Evolutionary conservation across 2,888 invertebrate species (phyloP).

Genomic region (Chloroclystis v-ata): DNA sequence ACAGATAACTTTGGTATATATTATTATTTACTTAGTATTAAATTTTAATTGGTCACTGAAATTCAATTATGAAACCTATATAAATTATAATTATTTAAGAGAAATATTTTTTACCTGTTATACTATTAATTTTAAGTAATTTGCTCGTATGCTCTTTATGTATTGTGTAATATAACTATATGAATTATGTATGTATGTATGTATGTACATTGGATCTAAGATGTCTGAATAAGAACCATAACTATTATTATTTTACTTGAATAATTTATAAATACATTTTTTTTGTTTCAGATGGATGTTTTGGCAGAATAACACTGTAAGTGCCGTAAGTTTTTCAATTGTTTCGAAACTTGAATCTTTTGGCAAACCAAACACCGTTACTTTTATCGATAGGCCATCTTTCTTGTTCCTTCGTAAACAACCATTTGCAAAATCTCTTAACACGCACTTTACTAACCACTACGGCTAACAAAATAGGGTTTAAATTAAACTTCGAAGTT

Average conservation of each 20-base stretch:
- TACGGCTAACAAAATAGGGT: constrained; percentile 4
- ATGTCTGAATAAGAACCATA: constrained; percentile 7
- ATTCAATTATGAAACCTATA: too few species aligned
- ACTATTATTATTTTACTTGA: not conserved
- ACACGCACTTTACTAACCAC: constrained; percentile 11
- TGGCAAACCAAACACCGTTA: constrained; percentile 34
- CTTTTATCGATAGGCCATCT: constrained; percentile 56
- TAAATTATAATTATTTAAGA: too few species aligned
- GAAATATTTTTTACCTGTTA: too few species aligned
- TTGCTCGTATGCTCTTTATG: too few species aligned
- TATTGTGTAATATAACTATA: too few species aligned
- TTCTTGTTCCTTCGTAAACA: constrained; percentile 42
- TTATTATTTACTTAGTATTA: too few species aligned
- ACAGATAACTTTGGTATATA: too few species aligned
- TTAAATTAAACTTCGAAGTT: constrained; percentile 7
- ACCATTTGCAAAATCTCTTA: constrained; percentile 9
- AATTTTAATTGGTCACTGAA: too few species aligned
- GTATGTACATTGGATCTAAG: too few species aligned
- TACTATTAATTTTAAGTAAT: too few species aligned
- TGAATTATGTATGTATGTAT: too few species aligned
- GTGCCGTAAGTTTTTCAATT: constrained; percentile 16
- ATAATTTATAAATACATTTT: not conserved
- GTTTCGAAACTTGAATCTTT: constrained; percentile 34
- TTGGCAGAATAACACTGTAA: constrained; percentile 31
- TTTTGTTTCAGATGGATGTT: not conserved